Base-by-base conservation (phyloP, 2,888 invertebrate species). In the Cryptophagus acutangulus region DNA sequence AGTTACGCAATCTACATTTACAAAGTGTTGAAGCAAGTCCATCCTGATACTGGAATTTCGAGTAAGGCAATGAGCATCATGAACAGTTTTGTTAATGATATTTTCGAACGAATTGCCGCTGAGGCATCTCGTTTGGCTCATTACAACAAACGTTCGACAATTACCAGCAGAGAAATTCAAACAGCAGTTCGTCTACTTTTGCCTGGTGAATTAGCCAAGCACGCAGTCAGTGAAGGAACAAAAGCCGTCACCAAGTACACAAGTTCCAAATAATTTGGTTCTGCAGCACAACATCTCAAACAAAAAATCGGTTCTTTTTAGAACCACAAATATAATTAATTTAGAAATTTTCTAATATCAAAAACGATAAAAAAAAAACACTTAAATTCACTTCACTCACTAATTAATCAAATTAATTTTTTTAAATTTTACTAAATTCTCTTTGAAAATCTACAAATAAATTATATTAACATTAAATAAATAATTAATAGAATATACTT, bases 81-180 rank as follows among this genome's bases (percentile, higher is more conserved):
- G 82, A 82, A 84, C 65, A 79, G 78, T 54, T 86, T 86, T 46
- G 80, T 87, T 1, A 81, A 79, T 51, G 85, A 87, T 52, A 79
- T 84, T 56, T 73, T 87, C 56, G 84, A 87, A 61, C 75, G 79
- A 30, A 79, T 87, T 30, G 83, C 83, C 0, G 68, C 72, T 0
- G 82, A 85, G 58, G 77, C 83, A 0, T 76, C 78, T 0, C 75
- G 77, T 35, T 59, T 86, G 41, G 78, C 79, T 1, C 75, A 76
- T 6, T 79, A 80, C 59, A 75, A 75, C 47, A 81, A 81, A 61
- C 72, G 76, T 30, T 77, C 74, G 0, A 86, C 84, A 0, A 72
- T 87, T 58, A 76, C 78, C 0, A 79, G 78, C 46, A 71, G 80
- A 38, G 85, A 87, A 50, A 76, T 87, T 8, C 81, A 84, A 55